Percentiles rank a stretch among this genome's conserved stretches.
These are phyloP conservation scores for Callyntrura sp. DNA, from an alignment of 2,888 invertebrate genomes.

Conservation along the genomic window DNA sequence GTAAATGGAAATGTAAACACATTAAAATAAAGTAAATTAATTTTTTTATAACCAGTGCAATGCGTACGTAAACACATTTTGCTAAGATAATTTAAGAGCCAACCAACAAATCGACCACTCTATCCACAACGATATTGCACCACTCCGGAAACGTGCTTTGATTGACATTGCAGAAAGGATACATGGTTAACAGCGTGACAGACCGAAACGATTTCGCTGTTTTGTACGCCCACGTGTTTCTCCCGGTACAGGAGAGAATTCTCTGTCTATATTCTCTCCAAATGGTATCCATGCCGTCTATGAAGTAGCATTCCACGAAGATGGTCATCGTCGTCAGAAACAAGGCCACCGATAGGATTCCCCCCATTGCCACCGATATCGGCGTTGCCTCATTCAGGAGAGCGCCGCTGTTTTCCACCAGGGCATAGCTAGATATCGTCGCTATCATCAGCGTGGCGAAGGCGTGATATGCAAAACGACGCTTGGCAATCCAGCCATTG, in stretches of 20 bases:
- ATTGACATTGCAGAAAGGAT: not conserved
- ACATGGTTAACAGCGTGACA: not conserved
- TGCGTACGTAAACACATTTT: no score
- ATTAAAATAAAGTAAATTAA: no score
- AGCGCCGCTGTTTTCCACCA: not conserved
- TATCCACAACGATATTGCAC: not conserved
- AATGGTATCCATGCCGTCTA: not conserved
- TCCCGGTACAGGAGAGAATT: not conserved
- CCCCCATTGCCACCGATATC: not conserved
- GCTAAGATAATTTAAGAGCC: not conserved
- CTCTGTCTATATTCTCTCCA: not conserved
- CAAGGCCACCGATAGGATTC: not conserved
- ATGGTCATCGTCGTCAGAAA: not conserved
- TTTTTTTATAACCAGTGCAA: no score
- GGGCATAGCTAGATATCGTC: not conserved
- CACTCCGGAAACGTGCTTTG: not conserved
- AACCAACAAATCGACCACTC: not conserved
- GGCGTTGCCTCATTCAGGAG: no score
- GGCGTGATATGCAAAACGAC: not conserved
- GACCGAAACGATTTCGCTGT: not conserved
- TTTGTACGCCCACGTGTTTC: not conserved
- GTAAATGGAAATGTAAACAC: no score
- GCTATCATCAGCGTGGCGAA: not conserved
- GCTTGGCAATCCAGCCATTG: no score
- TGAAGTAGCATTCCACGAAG: not conserved